These are phyloP conservation scores for Sinohyriopsis cumingii DNA, from an alignment of 2,888 invertebrate species.

Conservation along the genomic window DNA sequence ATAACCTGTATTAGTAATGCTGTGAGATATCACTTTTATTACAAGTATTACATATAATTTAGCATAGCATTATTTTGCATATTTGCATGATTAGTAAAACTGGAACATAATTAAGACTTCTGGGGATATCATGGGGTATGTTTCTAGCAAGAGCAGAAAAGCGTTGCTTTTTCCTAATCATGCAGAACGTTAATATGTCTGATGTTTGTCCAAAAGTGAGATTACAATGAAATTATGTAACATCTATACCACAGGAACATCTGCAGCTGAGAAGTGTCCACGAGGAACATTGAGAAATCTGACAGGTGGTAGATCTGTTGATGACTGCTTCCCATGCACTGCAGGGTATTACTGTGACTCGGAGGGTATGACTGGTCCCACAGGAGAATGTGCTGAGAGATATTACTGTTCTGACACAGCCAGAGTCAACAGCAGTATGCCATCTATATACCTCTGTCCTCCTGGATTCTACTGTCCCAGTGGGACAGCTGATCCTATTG, in stretches of 20 bases:
- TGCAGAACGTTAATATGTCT: not conserved
- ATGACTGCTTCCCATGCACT: conserved; percentile 59
- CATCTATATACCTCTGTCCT: conserved; percentile 52
- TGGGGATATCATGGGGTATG: too few relatives aligned
- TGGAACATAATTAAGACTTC: too few relatives aligned
- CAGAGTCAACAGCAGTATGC: conserved; percentile 42
- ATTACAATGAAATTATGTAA: not conserved
- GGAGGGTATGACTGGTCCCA: conserved; percentile 39
- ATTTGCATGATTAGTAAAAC: too few relatives aligned
- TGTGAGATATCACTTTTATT: too few relatives aligned
- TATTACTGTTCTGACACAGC: conserved; percentile 62
- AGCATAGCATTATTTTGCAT: too few relatives aligned
- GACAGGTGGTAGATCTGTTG: conserved; percentile 43
- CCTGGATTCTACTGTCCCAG: conserved; percentile 57
- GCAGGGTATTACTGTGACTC: conserved; percentile 57
- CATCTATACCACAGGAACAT: conserved; percentile 41
- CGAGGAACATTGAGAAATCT: conserved; percentile 56
- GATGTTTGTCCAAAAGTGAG: not conserved
- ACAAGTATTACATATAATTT: too few relatives aligned
- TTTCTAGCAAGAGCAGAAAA: not conserved
- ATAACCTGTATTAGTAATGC: too few relatives aligned
- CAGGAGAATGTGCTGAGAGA: conserved; percentile 52
- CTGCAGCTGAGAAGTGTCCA: conserved; percentile 51
- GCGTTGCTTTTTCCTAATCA: not conserved
- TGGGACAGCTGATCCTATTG: conserved; percentile 48